Evolutionary conservation across 2,113 vertebrate species (phyloP), one percentile per base, ranked within the genome.

Genomic region (Acanthochromis polyacanthus): DNA sequence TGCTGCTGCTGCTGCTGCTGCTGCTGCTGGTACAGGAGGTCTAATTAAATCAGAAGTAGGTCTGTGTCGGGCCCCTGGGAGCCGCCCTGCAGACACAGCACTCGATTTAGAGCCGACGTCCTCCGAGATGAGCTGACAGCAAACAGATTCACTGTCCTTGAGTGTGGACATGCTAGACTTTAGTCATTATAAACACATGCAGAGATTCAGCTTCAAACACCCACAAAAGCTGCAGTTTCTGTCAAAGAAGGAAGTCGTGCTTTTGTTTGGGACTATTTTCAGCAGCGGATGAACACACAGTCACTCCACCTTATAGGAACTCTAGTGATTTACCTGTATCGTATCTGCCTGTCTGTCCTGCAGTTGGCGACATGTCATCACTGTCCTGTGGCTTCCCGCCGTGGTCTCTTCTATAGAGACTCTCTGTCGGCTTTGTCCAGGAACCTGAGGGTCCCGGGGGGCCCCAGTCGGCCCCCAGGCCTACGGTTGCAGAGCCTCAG

Each of bases 301-400:
- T 36, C 1, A 36, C 32, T 36, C 7, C 32, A 36, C 32, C 7
- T 36, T 9, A 10, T 36, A 2, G 1, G 10, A 36, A 36, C 32
- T 36, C 32, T 36, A 1, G 2, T 36, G 7, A 36, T 14, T 43
- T 14, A 12, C 3, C 2, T 40, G 38, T 40, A 40, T 11, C 9
- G 38, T 40, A 10, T 40, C 10, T n/a, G 8, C 67, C 17, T 51
- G 17, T 75, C 11, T 65, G 12, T 52, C 3, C 32, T 51, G 16
- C 85, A 90, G 88, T 15, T 90, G 28, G 83, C 53, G 1, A 90
- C 88, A 1, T 86, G 88, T 77, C 83, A 85, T 20, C 60, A 77
- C 68, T 81, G 82, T 62, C 11, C 82, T 28, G 2, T 83, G 7
- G 51, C 60, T 4, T 71, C 82, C 1, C 80, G 85, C 1, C 85